Evolutionary conservation across 1,140 invertebrate species (phyloP), one percentile per base, ranked within the genome.

Genomic region (Brachionus angularis): DNA sequence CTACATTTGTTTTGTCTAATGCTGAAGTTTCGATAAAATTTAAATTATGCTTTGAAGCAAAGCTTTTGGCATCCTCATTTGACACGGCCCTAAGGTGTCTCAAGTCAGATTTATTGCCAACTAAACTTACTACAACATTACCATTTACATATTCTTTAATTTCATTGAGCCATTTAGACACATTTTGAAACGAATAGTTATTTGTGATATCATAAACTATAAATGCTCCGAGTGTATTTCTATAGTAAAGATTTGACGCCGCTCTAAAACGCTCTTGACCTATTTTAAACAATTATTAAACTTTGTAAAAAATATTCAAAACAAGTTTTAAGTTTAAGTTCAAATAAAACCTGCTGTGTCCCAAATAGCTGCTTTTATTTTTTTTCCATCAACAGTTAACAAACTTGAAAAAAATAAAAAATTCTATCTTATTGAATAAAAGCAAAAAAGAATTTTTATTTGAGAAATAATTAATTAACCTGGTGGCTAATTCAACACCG

Each of bases 21-120:
- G 96, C 96, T 74, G 94, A 98, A 62, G 96, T 98, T 86, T 99
- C 96, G 81, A 99, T 98, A 84, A 99, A 98, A 78, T 91, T 96
- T 75, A 99, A 86, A 75, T 90, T 90, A 84, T 99, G 95, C 76
- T 87, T 87, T 83, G 27, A 33, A 27, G 72, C 61, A 69, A 69
- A 72, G 4, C 29, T 16, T 23, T 50, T 50, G 2, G 53, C 72
- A 12, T 72, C 72, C 18, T 69, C 29, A 12, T 3, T 44, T n/a
- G 12, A 3, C 33, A 72, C 69, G 14, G 42, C 23, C 18, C 72
- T 25, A 29, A 36, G 16, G 29, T 49, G 18, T 16, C 27, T 34
- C 27, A 73, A 50, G 42, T 73, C 73, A 46, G n/a, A 53, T 72
- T 73, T 73, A 39, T 73, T 74, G 12, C 94, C 94, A 76, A 93